Base-by-base conservation (phyloP, 2,888 invertebrate genomes). In the Papilio demoleus region DNA sequence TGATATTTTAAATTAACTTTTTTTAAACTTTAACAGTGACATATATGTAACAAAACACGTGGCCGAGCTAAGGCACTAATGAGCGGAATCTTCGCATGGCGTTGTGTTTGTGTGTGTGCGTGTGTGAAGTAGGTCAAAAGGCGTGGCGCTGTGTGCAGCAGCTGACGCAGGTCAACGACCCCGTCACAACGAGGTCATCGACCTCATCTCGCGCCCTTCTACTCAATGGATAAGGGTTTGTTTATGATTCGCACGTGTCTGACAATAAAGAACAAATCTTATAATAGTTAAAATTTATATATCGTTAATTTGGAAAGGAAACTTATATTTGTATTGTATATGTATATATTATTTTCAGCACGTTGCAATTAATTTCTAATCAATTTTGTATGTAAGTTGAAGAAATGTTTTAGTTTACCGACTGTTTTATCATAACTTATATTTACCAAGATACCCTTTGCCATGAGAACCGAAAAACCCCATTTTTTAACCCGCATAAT, bases 141-240 rank as follows among this genome's bases (percentile, higher is more conserved):
- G 76, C 77, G 71, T 76, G 76, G 77, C 74, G 73, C 77, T 81
- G 81, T 83, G 81, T 83, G 82, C 79, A 82, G 82, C 87, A 87
- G 85, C 86, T 87, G 88, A 85, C 67, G 45, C 45, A 78, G 86
- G 83, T 86, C 87, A 81, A 78, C 78, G 84, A 75, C 84, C 86
- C 75, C 76, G 71, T 74, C 71, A 75, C 71, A 77, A 73, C 76
- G 78, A 75, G 86, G 83, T 72, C 86, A 79, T 80, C 81, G 83
- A 84, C 82, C 83, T 77, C 74, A 40, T 67, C 60, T 36, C 4
- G 27, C 59, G 45, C 68, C 61, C 63, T 31, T 19, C 45, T 47
- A 38, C 12, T 14, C 12, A 47, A 58, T 19, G 24, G 19, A 47
- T 67, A 53, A 45, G 67, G 62, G 67, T 58, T 62, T 61, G 50